Conservation (phyloP, 2,888 invertebrate genomes). For the Gisinianus flammeolus region DNA sequence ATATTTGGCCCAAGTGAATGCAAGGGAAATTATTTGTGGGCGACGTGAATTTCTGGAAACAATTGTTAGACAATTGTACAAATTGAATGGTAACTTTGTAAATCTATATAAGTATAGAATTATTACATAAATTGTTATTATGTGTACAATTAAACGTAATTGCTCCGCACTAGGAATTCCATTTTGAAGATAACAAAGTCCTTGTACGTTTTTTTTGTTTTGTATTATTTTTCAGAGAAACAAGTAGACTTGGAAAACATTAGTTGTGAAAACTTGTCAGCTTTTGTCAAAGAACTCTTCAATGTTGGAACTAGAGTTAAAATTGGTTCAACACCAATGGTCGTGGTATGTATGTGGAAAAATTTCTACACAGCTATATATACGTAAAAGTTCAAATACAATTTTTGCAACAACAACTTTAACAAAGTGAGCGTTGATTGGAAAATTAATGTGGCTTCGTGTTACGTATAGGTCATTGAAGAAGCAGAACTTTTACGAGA, state of each 20-base stretch:
- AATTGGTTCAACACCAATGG: neutral
- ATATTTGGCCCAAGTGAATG: constrained; percentile 29
- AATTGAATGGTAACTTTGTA: neutral
- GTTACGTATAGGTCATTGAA: constrained; percentile 37
- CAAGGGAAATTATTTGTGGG: constrained; percentile 38
- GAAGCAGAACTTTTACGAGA: constrained; percentile 44
- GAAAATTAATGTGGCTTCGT: neutral
- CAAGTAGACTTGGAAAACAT: neutral
- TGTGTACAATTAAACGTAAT: neutral
- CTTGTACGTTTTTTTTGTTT: neutral
- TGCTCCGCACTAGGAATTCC: too few relatives aligned
- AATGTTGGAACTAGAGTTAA: neutral
- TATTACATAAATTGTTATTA: neutral
- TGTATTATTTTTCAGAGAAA: neutral
- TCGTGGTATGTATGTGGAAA: constrained; percentile 12
- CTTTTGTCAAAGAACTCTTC: constrained; percentile 11
- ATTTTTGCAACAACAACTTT: neutral
- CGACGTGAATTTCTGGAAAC: constrained; percentile 25
- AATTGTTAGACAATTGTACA: constrained; percentile 35
- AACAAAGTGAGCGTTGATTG: neutral
- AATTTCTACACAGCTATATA: too few relatives aligned
- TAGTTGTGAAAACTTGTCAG: constrained; percentile 3
- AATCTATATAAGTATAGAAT: neutral
- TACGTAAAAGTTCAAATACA: neutral
- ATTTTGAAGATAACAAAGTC: neutral